These are phyloP conservation scores for Netelia melanura DNA, from an alignment of 2,888 invertebrate species.

Conservation along the genomic window DNA sequence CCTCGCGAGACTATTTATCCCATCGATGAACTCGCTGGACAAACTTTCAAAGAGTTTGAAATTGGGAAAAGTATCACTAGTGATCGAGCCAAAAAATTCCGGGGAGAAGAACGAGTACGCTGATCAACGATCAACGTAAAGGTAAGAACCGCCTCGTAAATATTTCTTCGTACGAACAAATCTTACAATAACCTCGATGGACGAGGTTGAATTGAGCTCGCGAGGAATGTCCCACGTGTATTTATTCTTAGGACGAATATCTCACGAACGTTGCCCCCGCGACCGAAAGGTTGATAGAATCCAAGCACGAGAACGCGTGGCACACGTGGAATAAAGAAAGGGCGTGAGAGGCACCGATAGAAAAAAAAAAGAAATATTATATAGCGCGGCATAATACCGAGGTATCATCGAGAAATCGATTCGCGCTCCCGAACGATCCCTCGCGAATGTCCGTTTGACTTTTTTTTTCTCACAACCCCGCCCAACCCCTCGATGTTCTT, in stretches of 20 bases:
- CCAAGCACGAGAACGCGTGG: not conserved
- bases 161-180: not conserved
- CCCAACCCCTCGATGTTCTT: slow-evolving; percentile 23
- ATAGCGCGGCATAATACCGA: slow-evolving; percentile 37
- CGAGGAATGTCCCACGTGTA: not conserved
- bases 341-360: slow-evolving; percentile 11
- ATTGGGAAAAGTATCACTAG: slow-evolving; percentile 8
- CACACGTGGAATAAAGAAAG: slow-evolving; percentile 25
- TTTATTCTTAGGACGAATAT: not conserved
- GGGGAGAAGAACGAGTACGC: slow-evolving; percentile 66
- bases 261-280: not conserved
- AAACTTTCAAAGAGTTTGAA: slow-evolving; percentile 39
- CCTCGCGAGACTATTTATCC: slow-evolving; percentile 18
- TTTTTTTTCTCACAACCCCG: slow-evolving; percentile 7
- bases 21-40: slow-evolving; percentile 70
- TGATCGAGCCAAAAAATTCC: slow-evolving; percentile 17
- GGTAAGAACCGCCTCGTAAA: slow-evolving; percentile 67
- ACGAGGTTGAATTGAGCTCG: not conserved
- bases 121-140: slow-evolving; percentile 74
- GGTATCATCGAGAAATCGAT: slow-evolving; percentile 65
- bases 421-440: slow-evolving; percentile 54
- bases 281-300: not conserved
- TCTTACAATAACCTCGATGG: not conserved
- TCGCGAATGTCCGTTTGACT: slow-evolving; percentile 54
- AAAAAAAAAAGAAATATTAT: slow-evolving; percentile 6